Conservation (phyloP, 2,113 vertebrate genomes). For the Aplodontia rufa region DNA sequence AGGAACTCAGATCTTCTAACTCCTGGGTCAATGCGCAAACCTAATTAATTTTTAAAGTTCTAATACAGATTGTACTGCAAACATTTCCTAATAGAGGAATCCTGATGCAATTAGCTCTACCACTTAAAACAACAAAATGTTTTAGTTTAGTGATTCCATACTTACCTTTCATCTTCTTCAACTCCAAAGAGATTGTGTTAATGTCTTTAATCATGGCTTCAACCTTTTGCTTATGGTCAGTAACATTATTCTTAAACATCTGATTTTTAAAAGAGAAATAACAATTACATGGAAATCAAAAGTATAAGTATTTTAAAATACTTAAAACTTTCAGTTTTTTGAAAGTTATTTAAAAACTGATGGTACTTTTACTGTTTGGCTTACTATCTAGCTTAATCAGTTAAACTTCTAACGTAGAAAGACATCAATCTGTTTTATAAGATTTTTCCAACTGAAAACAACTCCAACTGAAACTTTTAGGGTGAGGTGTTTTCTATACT, state of each 20-base stretch:
- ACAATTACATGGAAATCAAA: background rate
- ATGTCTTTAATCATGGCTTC: slow-evolving; percentile 79
- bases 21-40: background rate
- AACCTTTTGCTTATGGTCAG: slow-evolving; percentile 72
- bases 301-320: background rate
- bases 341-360: slow-evolving; percentile 25
- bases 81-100: slow-evolving; percentile 3
- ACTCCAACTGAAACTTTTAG: background rate
- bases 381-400: background rate
- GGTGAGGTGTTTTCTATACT: background rate
- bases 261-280: slow-evolving; percentile 73
- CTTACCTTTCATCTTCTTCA: slow-evolving; percentile 86
- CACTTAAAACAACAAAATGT: background rate
- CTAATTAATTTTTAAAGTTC: background rate
- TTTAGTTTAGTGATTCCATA: slow-evolving; percentile 17
- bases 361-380: background rate
- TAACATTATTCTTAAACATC: slow-evolving; percentile 61
- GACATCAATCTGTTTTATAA: background rate
- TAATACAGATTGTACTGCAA: background rate
- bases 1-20: background rate
- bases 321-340: slow-evolving; percentile 19
- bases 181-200: slow-evolving; percentile 77
- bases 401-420: background rate
- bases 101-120: background rate
- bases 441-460: slow-evolving; percentile 34